A percentile compares a stretch with the other conserved stretches of the same genome.
Evolutionary conservation across 2,888 invertebrate genomes (phyloP).

Genomic region (Chrysotoxum bicinctum): DNA sequence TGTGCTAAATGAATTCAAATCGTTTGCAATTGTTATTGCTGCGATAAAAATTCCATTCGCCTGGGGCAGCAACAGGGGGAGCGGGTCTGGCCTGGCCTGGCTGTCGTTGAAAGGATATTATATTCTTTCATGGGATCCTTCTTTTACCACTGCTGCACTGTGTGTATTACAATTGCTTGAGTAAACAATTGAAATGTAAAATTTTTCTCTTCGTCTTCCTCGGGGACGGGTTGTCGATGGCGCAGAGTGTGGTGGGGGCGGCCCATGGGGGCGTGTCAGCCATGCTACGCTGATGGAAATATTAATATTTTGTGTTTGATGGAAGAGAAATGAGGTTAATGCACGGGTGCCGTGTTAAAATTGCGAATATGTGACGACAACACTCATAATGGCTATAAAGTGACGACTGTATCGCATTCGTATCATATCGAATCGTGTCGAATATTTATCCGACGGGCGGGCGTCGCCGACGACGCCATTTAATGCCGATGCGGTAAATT

Average conservation of each 20-base stretch:
- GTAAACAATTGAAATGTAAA: slow-evolving; percentile 72
- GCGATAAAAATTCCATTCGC: slow-evolving; percentile 72
- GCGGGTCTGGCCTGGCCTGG: not conserved
- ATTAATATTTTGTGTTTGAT: slow-evolving; percentile 63
- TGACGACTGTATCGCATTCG: not conserved
- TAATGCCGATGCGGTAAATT: slow-evolving; percentile 51
- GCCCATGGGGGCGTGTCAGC: not conserved
- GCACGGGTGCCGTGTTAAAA: slow-evolving; percentile 70
- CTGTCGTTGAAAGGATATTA: slow-evolving; percentile 35
- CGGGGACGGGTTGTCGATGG: not conserved
- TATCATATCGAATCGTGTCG: not conserved
- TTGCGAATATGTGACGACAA: slow-evolving; percentile 42
- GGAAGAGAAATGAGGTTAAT: slow-evolving; percentile 69
- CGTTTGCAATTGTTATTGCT: slow-evolving; percentile 78
- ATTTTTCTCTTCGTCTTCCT: slow-evolving; percentile 32
- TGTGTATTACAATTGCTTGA: slow-evolving; percentile 67
- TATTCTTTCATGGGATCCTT: slow-evolving; percentile 54
- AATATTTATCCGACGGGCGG: not conserved
- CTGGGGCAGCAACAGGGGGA: not conserved
- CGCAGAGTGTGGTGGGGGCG: not conserved
- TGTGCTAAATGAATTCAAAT: slow-evolving; percentile 76
- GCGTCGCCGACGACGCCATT: not conserved
- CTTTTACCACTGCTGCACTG: slow-evolving; percentile 40
- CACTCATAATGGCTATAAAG: slow-evolving; percentile 31
- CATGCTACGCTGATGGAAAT: slow-evolving; percentile 38